Evolutionary conservation across 2,888 invertebrate species (phyloP), one percentile per base, ranked within the genome.

Genomic region (Caradrina kadenii): DNA sequence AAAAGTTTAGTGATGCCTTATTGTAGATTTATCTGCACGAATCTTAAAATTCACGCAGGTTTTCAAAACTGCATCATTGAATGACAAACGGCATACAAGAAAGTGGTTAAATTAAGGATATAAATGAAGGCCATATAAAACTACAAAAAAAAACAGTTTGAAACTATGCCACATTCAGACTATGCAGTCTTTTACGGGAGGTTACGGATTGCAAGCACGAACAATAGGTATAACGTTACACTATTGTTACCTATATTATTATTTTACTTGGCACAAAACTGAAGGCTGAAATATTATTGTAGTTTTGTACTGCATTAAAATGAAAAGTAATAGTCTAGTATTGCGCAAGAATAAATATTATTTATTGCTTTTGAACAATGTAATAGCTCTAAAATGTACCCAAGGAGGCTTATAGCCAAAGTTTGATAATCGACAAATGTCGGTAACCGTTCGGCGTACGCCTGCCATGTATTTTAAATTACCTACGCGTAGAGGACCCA

Each of bases 91-190:
- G 39, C 7, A 0, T 21, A 48, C 11, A 53, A 39, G 53, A 31
- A 63, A 54, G 10, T n/a, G 10, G 1, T 31, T 15, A 10, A 1
- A 8, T 49, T 19, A 48, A 19, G 31, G 10, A 42, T 22, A 49
- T 15, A 11, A 19, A 49, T 49, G 54, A 70, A 65, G 54, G 66
- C 17, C 49, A 65, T 22, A n/a, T n/a, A n/a, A 35, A 49, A 42
- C 17, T 31, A 64, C n/a, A 73, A 64, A 31, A 49, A 52, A 11
- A 35, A 35, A 66, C 67, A 55, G 75, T 66, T 35, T 66, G 31
- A 66, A 65, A 55, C 17, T 19, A 49, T 55, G 42, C 22, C 65
- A 54, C 31, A 35, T 22, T 42, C 48, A 63, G 21, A 50, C n/a
- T 26, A 21, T 39, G 21, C 21, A 55, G 19, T 74, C 21, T 54